Conservation (phyloP, 2,113 vertebrate genomes). For the Cynoglossus semilaevis region DNA sequence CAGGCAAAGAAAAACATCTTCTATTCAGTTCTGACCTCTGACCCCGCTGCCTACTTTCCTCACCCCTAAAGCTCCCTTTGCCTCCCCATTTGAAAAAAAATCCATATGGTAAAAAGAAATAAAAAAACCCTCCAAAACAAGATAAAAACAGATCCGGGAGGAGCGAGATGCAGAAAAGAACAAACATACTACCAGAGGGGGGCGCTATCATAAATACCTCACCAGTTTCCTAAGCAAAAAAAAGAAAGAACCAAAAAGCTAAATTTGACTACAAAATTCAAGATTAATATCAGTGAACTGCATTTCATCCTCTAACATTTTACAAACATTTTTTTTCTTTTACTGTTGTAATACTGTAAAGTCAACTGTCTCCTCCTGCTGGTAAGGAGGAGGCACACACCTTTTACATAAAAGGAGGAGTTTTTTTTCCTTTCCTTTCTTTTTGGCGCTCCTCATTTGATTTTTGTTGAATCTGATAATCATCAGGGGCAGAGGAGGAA, state of each 20-base stretch:
- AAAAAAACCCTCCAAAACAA: slow-evolving; percentile 64
- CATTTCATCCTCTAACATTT: slow-evolving; percentile 20
- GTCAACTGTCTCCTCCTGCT: slow-evolving; percentile 47
- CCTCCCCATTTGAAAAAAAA: slow-evolving; percentile 55
- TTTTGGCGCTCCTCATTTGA: slow-evolving; percentile 42
- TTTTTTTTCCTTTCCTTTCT: slow-evolving; percentile 1
- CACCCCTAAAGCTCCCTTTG: slow-evolving; percentile 9
- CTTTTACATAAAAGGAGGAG: slow-evolving; percentile 46
- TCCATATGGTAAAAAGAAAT: slow-evolving; percentile 49
- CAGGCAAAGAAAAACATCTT: slow-evolving; percentile 25
- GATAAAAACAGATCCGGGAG: slow-evolving; percentile 56
- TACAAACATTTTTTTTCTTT: slow-evolving; percentile 25
- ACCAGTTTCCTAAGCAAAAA: slow-evolving; percentile 74
- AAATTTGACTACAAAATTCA: slow-evolving; percentile 77
- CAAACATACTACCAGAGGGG: slow-evolving; percentile 40
- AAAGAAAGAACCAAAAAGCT: slow-evolving; percentile 48
- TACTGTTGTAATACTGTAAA: slow-evolving; percentile 71
- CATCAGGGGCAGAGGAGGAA: neutral
- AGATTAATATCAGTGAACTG: slow-evolving; percentile 79
- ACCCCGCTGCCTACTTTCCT: slow-evolving; percentile 20
- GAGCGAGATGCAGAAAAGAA: slow-evolving; percentile 44
- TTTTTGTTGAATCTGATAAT: neutral
- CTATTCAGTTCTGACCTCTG: slow-evolving; percentile 14
- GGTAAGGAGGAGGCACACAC: slow-evolving; percentile 15
- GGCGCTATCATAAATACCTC: slow-evolving; percentile 71